A percentile compares a stretch with the other conserved stretches of the same genome.
These are phyloP conservation scores for Halictus quadricinctus DNA, from an alignment of 2,888 invertebrate genomes.

Conservation along the genomic window DNA sequence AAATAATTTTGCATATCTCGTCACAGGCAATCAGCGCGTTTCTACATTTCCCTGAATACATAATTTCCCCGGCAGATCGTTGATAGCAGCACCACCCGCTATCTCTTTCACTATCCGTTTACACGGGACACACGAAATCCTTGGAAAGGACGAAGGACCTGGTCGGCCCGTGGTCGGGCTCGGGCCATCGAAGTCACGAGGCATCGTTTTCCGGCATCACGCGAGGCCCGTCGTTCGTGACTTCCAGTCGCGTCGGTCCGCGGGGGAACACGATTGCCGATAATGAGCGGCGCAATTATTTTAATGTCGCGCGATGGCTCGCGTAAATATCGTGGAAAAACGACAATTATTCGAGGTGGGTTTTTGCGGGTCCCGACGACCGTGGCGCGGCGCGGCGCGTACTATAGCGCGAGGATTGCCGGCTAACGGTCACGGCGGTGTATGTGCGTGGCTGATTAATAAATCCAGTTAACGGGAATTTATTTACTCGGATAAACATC, in stretches of 20 bases:
- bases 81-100: neutral
- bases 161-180: constrained; percentile 20
- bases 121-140: neutral
- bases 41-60: neutral
- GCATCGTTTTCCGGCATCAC: constrained; percentile 38
- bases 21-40: neutral
- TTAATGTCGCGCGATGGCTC: constrained; percentile 48
- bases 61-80: neutral
- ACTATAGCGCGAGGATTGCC: constrained; percentile 15
- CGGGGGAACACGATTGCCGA: constrained; percentile 55
- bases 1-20: neutral
- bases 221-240: constrained; percentile 55
- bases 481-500: constrained; percentile 57
- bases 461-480: constrained; percentile 62
- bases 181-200: constrained; percentile 49
- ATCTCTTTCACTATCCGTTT: neutral
- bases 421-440: constrained; percentile 53
- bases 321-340: constrained; percentile 60
- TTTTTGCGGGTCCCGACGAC: constrained; percentile 27
- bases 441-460: constrained; percentile 60
- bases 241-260: constrained; percentile 36
- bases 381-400: neutral
- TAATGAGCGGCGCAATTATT: constrained; percentile 68
- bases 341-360: constrained; percentile 57
- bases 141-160: constrained; percentile 37